Conservation (phyloP, 2,888 invertebrate genomes). For the Pammene aurita region DNA sequence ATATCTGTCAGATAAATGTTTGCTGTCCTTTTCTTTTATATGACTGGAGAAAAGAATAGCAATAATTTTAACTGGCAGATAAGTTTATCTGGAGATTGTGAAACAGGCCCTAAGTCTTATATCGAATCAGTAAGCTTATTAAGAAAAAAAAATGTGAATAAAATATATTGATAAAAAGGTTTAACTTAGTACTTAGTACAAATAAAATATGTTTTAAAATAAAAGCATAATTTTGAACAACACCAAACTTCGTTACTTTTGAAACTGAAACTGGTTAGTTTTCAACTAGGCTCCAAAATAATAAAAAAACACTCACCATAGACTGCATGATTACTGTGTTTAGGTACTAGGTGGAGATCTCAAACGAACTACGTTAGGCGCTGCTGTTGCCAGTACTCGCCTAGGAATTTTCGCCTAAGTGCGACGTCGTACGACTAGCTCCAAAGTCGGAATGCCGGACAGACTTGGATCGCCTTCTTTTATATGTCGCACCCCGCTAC, state of each 20-base stretch:
- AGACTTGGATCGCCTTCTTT: slow-evolving; percentile 67
- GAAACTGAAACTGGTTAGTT: neutral
- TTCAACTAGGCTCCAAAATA: neutral
- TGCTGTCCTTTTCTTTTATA: too few species aligned
- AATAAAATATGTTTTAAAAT: neutral
- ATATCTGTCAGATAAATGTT: too few species aligned
- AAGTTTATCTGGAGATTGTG: too few species aligned
- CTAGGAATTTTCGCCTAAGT: slow-evolving; percentile 81
- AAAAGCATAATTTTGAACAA: neutral
- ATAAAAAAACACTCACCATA: slow-evolving; percentile 70
- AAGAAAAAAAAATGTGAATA: neutral
- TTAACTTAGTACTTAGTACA: neutral
- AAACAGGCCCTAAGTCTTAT: too few species aligned
- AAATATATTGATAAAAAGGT: neutral
- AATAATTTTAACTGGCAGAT: too few species aligned
- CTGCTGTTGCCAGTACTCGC: slow-evolving; percentile 81
- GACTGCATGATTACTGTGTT: slow-evolving; percentile 80
- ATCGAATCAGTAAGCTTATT: too few species aligned
- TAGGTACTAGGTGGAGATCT: slow-evolving; percentile 75
- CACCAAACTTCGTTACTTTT: neutral
- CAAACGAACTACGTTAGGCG: slow-evolving; percentile 82
- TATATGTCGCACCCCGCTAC: slow-evolving; percentile 78
- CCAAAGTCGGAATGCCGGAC: slow-evolving; percentile 74
- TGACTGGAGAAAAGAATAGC: too few species aligned
- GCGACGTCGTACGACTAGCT: slow-evolving; percentile 69